Percentiles rank a stretch among this genome's conserved stretches.
phyloP scores from a whole-genome alignment of 23 tunicate species.

The Halocynthia roretzi region DNA sequence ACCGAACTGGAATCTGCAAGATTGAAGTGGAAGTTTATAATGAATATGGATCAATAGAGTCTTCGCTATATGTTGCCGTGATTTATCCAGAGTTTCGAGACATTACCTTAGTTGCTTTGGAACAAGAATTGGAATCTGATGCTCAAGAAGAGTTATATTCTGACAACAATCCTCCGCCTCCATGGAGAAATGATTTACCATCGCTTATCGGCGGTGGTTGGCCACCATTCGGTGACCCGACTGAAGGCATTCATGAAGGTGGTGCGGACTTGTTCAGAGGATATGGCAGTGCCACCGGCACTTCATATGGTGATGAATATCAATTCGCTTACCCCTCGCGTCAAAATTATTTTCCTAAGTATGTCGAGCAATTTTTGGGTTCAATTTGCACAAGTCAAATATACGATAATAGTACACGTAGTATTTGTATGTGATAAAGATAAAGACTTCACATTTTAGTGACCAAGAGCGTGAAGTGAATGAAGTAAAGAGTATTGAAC shows the following conservation, averaged over 20 bases:
- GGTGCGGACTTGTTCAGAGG: not conserved
- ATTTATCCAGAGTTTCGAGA: conserved; percentile 7
- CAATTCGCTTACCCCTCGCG: not conserved
- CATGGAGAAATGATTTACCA: not conserved
- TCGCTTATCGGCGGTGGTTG: too few relatives aligned
- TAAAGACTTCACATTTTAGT: too few relatives aligned
- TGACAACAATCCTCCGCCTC: not conserved
- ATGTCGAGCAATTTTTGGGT: too few relatives aligned
- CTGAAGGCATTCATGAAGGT: conserved; percentile 2
- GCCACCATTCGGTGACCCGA: not conserved
- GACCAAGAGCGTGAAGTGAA: too few relatives aligned
- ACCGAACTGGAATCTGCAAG: not conserved
- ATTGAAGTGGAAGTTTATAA: conserved; percentile 5
- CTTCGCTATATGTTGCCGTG: not conserved
- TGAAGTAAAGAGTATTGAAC: not conserved
- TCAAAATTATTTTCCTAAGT: not conserved
- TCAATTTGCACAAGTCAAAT: too few relatives aligned
- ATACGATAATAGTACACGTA: too few relatives aligned
- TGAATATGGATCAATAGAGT: conserved; percentile 8
- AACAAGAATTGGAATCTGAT: conserved; percentile 11
- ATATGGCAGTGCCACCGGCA: not conserved
- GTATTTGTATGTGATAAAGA: too few relatives aligned
- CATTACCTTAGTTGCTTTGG: not conserved
- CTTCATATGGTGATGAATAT: not conserved
- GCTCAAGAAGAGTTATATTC: not conserved